Evolutionary conservation across 2,797 vertebrate genomes (phyloP).

Genomic region (Chiroxiphia lanceolata): DNA sequence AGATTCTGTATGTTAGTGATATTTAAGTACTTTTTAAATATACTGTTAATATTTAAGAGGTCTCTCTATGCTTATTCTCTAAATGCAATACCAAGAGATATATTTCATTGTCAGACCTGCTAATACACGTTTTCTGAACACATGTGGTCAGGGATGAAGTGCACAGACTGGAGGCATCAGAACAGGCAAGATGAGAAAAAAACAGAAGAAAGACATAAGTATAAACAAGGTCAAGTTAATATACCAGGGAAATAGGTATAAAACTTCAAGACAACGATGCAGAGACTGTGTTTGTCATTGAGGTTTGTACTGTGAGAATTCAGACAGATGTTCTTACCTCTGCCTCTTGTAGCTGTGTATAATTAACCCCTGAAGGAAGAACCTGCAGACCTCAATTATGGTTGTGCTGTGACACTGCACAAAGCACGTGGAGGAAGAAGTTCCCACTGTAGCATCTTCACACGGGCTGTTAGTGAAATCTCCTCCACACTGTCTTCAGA

Average conservation of each 20-base stretch:
- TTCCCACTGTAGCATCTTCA: background rate
- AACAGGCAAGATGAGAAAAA: background rate
- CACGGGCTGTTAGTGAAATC: background rate
- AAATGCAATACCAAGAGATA: background rate
- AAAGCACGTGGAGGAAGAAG: background rate
- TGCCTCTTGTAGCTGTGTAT: background rate
- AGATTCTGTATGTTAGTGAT: rapidly evolving
- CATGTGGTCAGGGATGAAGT: no score
- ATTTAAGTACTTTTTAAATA: background rate
- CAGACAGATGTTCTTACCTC: background rate
- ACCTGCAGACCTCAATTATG: background rate
- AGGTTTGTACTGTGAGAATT: background rate
- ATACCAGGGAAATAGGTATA: background rate
- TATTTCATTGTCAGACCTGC: background rate
- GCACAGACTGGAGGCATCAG: background rate
- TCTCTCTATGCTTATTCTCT: background rate
- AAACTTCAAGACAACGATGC: background rate
- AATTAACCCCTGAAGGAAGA: background rate
- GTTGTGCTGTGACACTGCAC: background rate
- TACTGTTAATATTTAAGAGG: background rate
- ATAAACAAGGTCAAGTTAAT: background rate
- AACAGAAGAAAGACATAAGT: rapidly evolving
- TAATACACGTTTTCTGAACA: background rate
- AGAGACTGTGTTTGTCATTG: background rate
- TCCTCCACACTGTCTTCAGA: background rate